Percentiles rank a stretch among this genome's conserved stretches.
These are phyloP conservation scores for Bemisia tabaci DNA, from an alignment of 1,140 invertebrate genomes.

Conservation along the genomic window DNA sequence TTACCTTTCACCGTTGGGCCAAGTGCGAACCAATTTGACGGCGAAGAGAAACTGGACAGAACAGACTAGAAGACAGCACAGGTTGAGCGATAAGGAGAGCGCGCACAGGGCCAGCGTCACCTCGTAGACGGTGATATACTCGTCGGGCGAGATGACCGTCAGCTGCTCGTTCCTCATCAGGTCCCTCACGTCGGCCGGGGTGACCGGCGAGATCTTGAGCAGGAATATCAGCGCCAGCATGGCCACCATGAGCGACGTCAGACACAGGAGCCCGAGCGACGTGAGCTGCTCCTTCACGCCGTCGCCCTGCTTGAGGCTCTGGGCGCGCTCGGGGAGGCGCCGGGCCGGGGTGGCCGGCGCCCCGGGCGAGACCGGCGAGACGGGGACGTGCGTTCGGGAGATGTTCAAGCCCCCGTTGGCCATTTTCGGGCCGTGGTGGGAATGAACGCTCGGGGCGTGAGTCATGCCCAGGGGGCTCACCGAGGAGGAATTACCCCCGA, in stretches of 20 bases:
- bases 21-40: constrained; percentile 73
- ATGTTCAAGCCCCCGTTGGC: background rate
- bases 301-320: constrained; percentile 9
- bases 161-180: constrained; percentile 37
- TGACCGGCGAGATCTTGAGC: constrained; percentile 61
- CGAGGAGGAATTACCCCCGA: background rate
- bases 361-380: background rate
- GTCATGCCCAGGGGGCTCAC: background rate
- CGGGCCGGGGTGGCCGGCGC: background rate
- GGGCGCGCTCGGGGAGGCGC: background rate
- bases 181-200: constrained; percentile 35
- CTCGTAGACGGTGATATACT: constrained; percentile 77
- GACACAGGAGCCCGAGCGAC: constrained; percentile 67
- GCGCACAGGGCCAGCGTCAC: constrained; percentile 77
- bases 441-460: background rate
- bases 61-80: constrained; percentile 83
- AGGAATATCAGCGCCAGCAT: constrained; percentile 71
- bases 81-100: constrained; percentile 69
- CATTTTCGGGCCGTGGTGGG: background rate
- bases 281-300: constrained; percentile 68
- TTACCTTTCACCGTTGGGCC: constrained; percentile 42
- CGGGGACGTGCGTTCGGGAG: background rate
- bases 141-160: constrained; percentile 48
- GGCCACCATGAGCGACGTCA: constrained; percentile 68
- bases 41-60: constrained; percentile 87